Conservation (phyloP, 2,113 vertebrate genomes). For the Eptesicus fuscus region DNA sequence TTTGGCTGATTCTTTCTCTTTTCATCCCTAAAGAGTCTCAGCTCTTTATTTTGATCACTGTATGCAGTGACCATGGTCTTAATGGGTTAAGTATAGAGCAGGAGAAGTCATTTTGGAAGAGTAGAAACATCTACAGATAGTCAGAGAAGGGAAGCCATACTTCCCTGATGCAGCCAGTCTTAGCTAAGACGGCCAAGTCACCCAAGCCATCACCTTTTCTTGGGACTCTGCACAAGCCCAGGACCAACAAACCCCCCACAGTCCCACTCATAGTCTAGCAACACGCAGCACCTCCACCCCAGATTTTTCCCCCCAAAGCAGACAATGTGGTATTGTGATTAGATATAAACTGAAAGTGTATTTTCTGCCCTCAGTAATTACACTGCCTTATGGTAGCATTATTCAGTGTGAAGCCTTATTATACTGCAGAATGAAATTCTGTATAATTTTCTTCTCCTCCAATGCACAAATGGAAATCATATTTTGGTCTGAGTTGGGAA, state of each 20-base stretch:
- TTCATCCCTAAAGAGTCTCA: neutral
- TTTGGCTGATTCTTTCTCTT: neutral
- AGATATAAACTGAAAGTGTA: constrained; percentile 87
- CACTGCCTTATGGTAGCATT: constrained; percentile 85
- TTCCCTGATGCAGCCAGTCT: neutral
- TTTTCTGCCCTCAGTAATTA: constrained; percentile 89
- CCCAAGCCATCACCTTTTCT: neutral
- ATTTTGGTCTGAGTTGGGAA: constrained; percentile 86
- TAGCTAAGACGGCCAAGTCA: neutral
- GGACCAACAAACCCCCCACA: constrained; percentile 61
- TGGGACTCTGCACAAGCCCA: constrained; percentile 55
- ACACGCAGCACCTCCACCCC: constrained; percentile 52
- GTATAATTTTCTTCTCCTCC: constrained; percentile 88
- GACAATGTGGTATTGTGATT: constrained; percentile 86
- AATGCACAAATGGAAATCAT: constrained; percentile 84
- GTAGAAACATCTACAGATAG: neutral
- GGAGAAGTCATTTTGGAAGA: neutral
- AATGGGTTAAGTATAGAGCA: neutral
- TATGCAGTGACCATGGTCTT: neutral
- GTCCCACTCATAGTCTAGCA: constrained; percentile 73
- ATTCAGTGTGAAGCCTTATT: constrained; percentile 85
- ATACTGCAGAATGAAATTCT: constrained; percentile 87
- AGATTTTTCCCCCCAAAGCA: constrained; percentile 46
- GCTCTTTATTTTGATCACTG: neutral
- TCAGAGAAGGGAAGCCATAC: neutral